Evolutionary conservation across 1,140 invertebrate species (phyloP).

Genomic region (Triops cancriformis): DNA sequence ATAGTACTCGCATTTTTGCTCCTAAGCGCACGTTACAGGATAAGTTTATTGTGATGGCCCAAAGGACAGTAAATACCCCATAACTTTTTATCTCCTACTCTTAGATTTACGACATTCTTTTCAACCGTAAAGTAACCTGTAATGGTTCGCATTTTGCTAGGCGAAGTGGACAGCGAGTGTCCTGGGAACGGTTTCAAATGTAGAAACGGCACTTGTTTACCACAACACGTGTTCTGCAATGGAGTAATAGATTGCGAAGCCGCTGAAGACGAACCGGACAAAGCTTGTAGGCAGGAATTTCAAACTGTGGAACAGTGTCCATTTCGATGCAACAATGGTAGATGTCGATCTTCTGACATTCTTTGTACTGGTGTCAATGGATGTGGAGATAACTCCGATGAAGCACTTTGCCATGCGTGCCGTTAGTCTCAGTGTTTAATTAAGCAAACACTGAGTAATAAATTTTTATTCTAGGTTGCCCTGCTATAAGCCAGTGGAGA

Average conservation of each 20-base stretch:
- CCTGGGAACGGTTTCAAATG: slow-evolving; percentile 73
- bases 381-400: slow-evolving; percentile 81
- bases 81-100: slow-evolving; percentile 5
- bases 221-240: slow-evolving; percentile 84
- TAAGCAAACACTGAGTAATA: not conserved
- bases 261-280: slow-evolving; percentile 70
- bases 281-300: slow-evolving; percentile 45
- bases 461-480: slow-evolving; percentile 28
- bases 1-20: too few species aligned
- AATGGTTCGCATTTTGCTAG: too few species aligned
- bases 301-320: slow-evolving; percentile 51
- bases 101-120: too few species aligned
- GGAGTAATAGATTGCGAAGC: slow-evolving; percentile 74
- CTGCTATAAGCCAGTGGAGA: not conserved
- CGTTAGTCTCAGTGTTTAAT: slow-evolving; percentile 52
- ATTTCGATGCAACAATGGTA: slow-evolving; percentile 70
- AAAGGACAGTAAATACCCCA: not conserved
- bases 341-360: slow-evolving; percentile 75
- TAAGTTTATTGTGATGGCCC: not conserved
- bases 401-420: slow-evolving; percentile 70
- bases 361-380: slow-evolving; percentile 78
- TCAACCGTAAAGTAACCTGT: too few species aligned
- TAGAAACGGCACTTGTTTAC: slow-evolving; percentile 70
- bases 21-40: too few species aligned
- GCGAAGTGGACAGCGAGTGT: slow-evolving; percentile 43